Conservation (phyloP, 2,888 invertebrate genomes). For the Apantesis nais region DNA sequence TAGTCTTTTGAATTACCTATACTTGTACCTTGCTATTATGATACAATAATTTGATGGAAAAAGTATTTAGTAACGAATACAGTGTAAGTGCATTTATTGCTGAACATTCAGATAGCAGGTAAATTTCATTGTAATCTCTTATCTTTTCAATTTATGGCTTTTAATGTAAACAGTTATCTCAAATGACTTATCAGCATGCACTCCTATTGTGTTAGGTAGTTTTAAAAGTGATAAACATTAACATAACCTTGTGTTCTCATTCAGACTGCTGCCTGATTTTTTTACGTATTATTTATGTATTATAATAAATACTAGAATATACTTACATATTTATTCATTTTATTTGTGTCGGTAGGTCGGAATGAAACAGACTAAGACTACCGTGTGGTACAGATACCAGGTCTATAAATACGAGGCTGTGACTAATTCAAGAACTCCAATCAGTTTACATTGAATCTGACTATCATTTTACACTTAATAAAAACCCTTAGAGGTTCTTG, state of each 20-base stretch:
- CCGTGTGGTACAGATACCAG: background rate
- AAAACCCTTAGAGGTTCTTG: background rate
- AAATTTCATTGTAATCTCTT: background rate
- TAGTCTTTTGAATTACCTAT: background rate
- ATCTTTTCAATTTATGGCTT: constrained; percentile 24
- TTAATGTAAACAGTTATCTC: background rate
- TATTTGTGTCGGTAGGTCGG: background rate
- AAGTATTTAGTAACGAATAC: no score
- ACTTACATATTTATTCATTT: background rate
- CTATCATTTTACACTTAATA: background rate
- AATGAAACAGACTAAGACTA: background rate
- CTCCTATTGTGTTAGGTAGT: background rate
- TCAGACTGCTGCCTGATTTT: background rate
- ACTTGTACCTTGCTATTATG: background rate
- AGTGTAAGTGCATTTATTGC: no score
- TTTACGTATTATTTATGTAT: no score
- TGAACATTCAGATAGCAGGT: background rate
- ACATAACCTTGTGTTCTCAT: background rate
- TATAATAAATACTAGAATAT: no score
- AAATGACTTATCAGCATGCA: background rate
- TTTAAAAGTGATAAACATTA: background rate
- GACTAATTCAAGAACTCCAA: background rate
- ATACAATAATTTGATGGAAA: background rate
- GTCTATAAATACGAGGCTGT: background rate
- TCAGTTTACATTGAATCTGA: no score